These are phyloP conservation scores for Eciton burchellii DNA, from an alignment of 1,140 invertebrate genomes.

Conservation along the genomic window DNA sequence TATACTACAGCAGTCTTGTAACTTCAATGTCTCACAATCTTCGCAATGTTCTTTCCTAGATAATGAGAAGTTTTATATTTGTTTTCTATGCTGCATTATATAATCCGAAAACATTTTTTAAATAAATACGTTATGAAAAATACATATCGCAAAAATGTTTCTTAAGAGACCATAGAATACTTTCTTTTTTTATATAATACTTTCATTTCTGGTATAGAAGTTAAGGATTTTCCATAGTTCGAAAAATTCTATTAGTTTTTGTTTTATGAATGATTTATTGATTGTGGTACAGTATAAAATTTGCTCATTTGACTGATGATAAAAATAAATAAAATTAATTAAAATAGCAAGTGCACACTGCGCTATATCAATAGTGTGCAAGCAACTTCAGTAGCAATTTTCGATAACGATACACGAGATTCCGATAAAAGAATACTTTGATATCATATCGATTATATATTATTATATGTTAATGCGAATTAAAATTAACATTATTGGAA, in stretches of 20 bases:
- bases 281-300: constrained; percentile 50
- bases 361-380: constrained; percentile 27
- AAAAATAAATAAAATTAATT: constrained; percentile 13
- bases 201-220: neutral
- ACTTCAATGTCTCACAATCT: neutral
- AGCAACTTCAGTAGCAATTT: constrained; percentile 16
- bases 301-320: constrained; percentile 32
- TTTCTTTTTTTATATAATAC: neutral
- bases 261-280: constrained; percentile 34
- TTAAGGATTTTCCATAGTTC: neutral
- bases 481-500: constrained; percentile 1
- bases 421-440: neutral
- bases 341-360: constrained; percentile 39
- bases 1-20: constrained; percentile 17
- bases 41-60: neutral
- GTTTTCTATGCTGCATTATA: constrained; percentile 23
- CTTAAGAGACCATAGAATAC: neutral
- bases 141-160: neutral
- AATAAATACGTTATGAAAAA: constrained; percentile 30
- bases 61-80: constrained; percentile 35
- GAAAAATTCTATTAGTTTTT: neutral
- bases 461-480: constrained; percentile 15
- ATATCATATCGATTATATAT: neutral
- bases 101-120: constrained; percentile 24
- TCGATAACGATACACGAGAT: neutral